Base-by-base conservation (phyloP, 2,888 invertebrate genomes). In the Apodemia duryi region DNA sequence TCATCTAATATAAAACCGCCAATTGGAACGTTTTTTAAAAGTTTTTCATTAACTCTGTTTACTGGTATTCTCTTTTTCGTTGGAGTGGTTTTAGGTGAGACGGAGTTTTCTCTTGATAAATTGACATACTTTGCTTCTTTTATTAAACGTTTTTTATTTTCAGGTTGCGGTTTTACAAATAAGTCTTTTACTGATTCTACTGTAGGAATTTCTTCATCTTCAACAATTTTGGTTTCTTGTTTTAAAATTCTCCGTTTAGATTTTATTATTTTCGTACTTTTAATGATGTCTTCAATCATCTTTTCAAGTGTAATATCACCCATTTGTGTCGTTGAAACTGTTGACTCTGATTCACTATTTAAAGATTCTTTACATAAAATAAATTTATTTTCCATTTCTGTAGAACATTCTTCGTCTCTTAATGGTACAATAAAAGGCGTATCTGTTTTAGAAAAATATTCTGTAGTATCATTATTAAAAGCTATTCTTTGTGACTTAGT, bases 231-330 rank as follows among this genome's bases (percentile, higher is more conserved):
- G 28, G 73, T 66, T 61, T 75, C 70, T 64, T 83, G 81, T 10
- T 84, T 84, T n/a, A 89, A 66, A 67, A 87, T 84, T 68, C 84
- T 81, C 76, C 85, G 75, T 74, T 81, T 86, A 46, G 84, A 85
- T 80, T 92, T 92, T 0, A 90, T 84, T 64, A 91, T 90, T 74
- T 91, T 90, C 1, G 93, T 93, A 69, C 92, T 93, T 71, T 94
- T 94, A 69, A 94, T 88, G 65, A 94, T 93, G 67, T 93, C 94
- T 75, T 94, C 93, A 60, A 94, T 94, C 84, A 94, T 93, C 80
- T 86, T 91, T 75, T 94, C 94, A 61, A 94, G 79, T 11, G 92
- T 92, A 0, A 88, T 75, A 73, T 92, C 92, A 3, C 92, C 92
- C 92, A 92, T 92, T 81, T 91, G 88, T 4, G 92, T 91, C 28